phyloP scores from a whole-genome alignment of 2,888 invertebrate genomes.

The Caenorhabditis sp. region DNA sequence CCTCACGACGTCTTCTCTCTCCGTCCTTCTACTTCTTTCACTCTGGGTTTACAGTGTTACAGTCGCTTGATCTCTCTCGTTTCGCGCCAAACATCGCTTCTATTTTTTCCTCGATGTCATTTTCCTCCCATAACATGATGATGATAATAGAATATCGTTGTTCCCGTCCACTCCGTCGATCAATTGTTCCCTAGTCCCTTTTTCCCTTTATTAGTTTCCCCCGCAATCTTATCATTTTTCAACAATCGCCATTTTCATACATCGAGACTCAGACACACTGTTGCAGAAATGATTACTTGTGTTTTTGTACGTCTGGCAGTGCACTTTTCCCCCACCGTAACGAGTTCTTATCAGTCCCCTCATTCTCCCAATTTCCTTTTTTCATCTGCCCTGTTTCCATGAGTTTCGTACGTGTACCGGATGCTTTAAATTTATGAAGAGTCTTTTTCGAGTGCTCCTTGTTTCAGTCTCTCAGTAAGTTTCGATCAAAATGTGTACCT shows the following conservation, averaged over 20 bases:
- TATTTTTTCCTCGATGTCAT: conserved; percentile 4
- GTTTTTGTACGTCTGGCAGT: conserved; percentile 22
- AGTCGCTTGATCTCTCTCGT: conserved; percentile 29
- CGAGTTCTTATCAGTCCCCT: conserved; percentile 37
- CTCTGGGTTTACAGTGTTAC: conserved; percentile 17
- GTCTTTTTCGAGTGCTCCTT: neutral
- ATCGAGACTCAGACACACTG: conserved; percentile 36
- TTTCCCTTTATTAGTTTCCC: conserved; percentile 1
- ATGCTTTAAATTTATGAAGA: conserved; percentile 39
- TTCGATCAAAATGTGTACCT: conserved; percentile 36
- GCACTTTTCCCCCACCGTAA: conserved; percentile 14
- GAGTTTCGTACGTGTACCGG: conserved; percentile 27
- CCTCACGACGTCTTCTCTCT: neutral
- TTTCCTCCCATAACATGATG: conserved; percentile 16
- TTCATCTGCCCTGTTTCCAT: conserved; percentile 28
- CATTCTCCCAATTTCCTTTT: neutral
- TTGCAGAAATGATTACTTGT: conserved; percentile 38
- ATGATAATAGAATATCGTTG: conserved; percentile 12
- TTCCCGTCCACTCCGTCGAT: neutral
- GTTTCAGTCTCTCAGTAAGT: conserved; percentile 8
- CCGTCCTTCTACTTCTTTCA: neutral
- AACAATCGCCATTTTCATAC: too few species aligned
- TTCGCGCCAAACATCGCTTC: neutral
- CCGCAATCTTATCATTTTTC: conserved; percentile 11
- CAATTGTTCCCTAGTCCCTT: neutral